A percentile compares a stretch with the other conserved stretches of the same genome.
phyloP scores from a whole-genome alignment of 2,888 invertebrate species.

The Suillia variegata region DNA sequence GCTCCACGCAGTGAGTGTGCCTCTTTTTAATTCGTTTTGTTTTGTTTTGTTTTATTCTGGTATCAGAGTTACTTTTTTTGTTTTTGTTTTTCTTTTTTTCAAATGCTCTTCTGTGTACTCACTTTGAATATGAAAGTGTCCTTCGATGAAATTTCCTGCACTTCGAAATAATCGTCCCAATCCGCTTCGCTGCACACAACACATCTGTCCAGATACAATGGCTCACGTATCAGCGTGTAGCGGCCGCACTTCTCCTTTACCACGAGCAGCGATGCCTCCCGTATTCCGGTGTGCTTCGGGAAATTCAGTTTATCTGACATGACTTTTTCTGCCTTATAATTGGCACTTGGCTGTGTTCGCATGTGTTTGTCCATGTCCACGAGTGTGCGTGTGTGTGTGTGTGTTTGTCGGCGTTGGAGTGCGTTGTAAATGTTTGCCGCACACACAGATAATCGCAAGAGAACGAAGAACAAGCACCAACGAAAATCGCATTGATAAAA shows the following conservation, averaged over 20 bases:
- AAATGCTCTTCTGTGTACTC: conserved; percentile 46
- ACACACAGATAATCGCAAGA: neutral
- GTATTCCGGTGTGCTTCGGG: conserved; percentile 76
- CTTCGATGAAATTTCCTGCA: conserved; percentile 90
- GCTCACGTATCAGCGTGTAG: conserved; percentile 85
- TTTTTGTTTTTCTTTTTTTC: conserved; percentile 7
- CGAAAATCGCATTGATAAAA: conserved; percentile 20
- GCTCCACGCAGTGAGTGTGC: too few species aligned
- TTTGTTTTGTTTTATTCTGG: too few species aligned
- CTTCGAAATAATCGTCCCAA: conserved; percentile 92
- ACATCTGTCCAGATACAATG: conserved; percentile 87
- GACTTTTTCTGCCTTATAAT: conserved; percentile 70
- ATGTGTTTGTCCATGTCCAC: conserved; percentile 12
- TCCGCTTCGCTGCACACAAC: conserved; percentile 87
- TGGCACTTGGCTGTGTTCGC: conserved; percentile 75
- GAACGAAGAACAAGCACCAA: neutral
- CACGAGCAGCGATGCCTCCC: conserved; percentile 85
- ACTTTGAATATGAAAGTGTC: conserved; percentile 96
- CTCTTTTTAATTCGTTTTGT: too few species aligned
- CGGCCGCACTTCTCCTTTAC: conserved; percentile 90
- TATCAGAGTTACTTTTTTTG: neutral
- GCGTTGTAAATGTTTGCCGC: conserved; percentile 3
- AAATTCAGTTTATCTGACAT: conserved; percentile 70
- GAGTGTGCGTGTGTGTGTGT: too few species aligned
- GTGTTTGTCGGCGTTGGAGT: too few species aligned